Base-by-base conservation (phyloP, 2,113 vertebrate genomes). In the Tringa solitaria region DNA sequence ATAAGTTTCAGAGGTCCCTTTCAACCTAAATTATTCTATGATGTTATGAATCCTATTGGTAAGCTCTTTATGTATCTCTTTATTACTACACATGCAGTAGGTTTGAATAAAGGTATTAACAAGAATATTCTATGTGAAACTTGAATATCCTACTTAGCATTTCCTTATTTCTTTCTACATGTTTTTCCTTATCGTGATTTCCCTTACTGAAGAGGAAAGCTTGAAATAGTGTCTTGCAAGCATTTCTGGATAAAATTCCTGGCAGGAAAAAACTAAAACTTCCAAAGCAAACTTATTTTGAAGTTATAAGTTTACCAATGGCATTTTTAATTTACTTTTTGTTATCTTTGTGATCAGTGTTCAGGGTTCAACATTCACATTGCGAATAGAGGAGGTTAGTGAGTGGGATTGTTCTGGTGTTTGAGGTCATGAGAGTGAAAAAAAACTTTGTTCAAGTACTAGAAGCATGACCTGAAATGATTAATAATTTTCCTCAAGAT, bases 31-130 rank as follows among this genome's bases (percentile, higher is more conserved):
- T 70, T 69, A 57, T 35, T 63, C 77, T 8, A 22, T 53, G 72
- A 60, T 54, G 54, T n/a, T 39, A 7, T 39, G 56, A 79, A 68
- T 93, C 68, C 43, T 87, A 3, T 22, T 45, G 64, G 27, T 93
- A 91, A 94, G 43, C 64, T 50, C 94, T 22, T 92, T 91, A 87
- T 70, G n/a, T 46, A 73, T 77, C 39, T 69, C 84, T 50, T 95
- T n/a, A 48, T 89, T 94, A 45, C 39, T 48, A 50, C 39, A 64
- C 24, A 53, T 60, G 76, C 67, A 50, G 35, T 15, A 57, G 72
- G 57, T 70, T 73, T 84, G 37, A 90, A 84, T 90, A 80, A 57
- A 83, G 74, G 30, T 65, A 73, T 90, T 87, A 76, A 18, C 57
- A 48, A 61, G 79, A 90, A 83, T 68, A 82, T 72, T 48, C 57